Conservation (phyloP, 2,113 vertebrate genomes). For the Petrocephalus microphthalmus region DNA sequence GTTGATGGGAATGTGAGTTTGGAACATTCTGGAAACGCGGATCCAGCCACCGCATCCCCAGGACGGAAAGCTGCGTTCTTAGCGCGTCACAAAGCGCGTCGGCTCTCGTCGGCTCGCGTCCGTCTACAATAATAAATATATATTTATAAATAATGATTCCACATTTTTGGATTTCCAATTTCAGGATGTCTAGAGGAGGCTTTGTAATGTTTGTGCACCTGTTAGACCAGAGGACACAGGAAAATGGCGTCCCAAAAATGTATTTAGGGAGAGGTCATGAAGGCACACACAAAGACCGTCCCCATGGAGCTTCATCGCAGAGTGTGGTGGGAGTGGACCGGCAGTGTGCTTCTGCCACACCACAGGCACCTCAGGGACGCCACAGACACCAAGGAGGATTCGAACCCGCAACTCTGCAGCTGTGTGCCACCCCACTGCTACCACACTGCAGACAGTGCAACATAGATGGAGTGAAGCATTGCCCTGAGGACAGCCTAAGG, state of each 20-base stretch:
- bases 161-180: neutral
- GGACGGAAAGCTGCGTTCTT: slow-evolving; percentile 22
- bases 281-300: neutral
- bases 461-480: neutral
- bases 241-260: neutral
- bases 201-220: neutral
- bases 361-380: neutral
- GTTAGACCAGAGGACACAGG: neutral
- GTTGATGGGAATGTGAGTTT: neutral
- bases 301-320: neutral
- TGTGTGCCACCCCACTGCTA: neutral
- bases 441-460: neutral
- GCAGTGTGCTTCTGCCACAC: neutral
- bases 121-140: neutral
- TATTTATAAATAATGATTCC: neutral
- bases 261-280: neutral
- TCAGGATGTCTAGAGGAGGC: neutral
- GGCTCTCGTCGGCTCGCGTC: neutral
- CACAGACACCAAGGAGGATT: neutral
- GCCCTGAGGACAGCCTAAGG: neutral
- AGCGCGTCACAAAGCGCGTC: neutral
- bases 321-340: neutral
- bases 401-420: neutral
- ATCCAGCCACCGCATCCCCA: slow-evolving; percentile 9
- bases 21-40: neutral